Evolutionary conservation across 2,113 vertebrate genomes (phyloP), one percentile per base, ranked within the genome.

Genomic region (Pyxicephalus adspersus): DNA sequence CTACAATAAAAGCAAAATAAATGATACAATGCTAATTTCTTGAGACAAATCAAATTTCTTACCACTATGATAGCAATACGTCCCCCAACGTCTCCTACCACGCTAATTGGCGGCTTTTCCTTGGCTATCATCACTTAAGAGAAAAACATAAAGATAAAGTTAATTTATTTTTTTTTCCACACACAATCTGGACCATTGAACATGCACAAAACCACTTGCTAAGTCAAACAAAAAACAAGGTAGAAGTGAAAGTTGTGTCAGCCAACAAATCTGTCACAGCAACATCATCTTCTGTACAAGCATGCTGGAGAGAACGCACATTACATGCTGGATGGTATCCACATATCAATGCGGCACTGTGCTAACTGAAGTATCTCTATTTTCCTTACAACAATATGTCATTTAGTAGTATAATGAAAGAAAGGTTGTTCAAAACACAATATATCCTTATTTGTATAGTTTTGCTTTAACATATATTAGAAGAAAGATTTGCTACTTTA

Each of bases 41-140:
- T 34, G 7, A 45, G 38, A 13, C n/a, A n/a, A 34, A 4, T 45
- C 38, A 45, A 45, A 1, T 17, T 29, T 81, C 96, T 84, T 95
- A 99, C 98, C 92, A 99, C 95, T 67, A 99, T 98, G 83, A 99
- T 99, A 50, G 98, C 97, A 66, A 99, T 99, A 86, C 97, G 94
- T 77, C 97, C 98, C 81, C 97, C 97, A 18, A 99, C 98, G 0
- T 99, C 98, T 89, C 98, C 98, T 0, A 99, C 98, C 9, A 99
- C 97, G 5, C 97, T 99, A 77, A 99, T 99, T 0, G 98, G 98
- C 0, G 98, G 98, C 84, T 99, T 99, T 91, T 99, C 98, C 86
- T 99, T 99, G 87, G 98, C 96, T 95, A 99, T 99, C 98, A 99
- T 98, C 87, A 98, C 98, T 99, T 87, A 71, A 72, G 83, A 25